Evolutionary conservation across 2,113 vertebrate genomes (phyloP).

Genomic region (Albula glossodonta): DNA sequence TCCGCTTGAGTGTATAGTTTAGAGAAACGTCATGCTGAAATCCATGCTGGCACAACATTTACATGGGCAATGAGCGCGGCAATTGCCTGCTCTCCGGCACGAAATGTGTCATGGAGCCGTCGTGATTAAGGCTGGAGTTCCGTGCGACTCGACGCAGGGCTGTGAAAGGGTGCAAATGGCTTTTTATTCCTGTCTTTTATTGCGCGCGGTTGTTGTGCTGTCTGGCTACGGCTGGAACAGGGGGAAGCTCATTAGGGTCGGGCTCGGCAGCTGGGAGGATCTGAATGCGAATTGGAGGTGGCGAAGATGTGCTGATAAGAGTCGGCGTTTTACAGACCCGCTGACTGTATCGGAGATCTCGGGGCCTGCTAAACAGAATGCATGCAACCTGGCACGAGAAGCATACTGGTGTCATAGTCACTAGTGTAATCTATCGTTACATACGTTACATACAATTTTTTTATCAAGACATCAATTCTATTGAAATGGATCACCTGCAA

Average conservation of each 20-base stretch:
- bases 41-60: constrained; percentile 1
- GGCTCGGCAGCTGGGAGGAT: neutral
- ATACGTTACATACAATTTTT: too few species aligned
- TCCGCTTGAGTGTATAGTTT: neutral
- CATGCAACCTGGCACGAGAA: too few species aligned
- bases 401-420: too few species aligned
- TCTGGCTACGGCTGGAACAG: neutral
- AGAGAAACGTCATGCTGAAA: neutral
- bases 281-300: neutral
- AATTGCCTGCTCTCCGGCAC: neutral
- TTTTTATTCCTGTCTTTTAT: neutral
- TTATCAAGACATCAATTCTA: too few species aligned
- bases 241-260: neutral
- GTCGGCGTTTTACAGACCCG: neutral
- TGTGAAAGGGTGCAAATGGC: neutral
- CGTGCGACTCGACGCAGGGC: neutral
- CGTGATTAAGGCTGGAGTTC: neutral
- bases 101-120: neutral
- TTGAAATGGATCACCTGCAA: too few species aligned
- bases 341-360: neutral
- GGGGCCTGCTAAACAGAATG: neutral
- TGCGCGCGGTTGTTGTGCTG: neutral
- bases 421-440: too few species aligned
- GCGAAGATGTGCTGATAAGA: neutral
- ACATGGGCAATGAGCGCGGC: neutral